Percentiles rank a stretch among this genome's conserved stretches.
Evolutionary conservation across 2,113 vertebrate genomes (phyloP).

Genomic region (Phasianus colchicus): DNA sequence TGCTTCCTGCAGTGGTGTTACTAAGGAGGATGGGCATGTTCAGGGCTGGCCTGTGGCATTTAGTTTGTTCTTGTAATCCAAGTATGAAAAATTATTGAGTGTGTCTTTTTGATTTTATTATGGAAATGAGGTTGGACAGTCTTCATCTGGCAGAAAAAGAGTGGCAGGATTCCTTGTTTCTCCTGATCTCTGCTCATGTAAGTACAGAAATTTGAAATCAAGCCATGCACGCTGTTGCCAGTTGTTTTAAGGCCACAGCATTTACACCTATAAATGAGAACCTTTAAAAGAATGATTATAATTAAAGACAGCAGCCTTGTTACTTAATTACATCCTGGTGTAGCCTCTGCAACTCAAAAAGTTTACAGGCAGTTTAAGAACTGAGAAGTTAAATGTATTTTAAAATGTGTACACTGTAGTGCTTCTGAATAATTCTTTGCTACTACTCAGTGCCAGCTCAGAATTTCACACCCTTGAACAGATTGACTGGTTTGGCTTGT

Average conservation of each 20-base stretch:
- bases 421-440: constrained; percentile 53
- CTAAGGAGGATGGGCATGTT: background rate
- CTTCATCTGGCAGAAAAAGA: background rate
- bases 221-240: background rate
- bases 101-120: background rate
- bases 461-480: constrained; percentile 52
- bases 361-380: constrained; percentile 41
- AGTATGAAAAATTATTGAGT: background rate
- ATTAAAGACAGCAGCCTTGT: constrained; percentile 13
- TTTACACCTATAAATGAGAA: background rate
- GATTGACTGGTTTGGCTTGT: constrained; percentile 53
- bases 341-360: constrained; percentile 32
- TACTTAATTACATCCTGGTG: constrained; percentile 30
- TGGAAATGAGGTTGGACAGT: background rate
- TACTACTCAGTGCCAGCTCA: constrained; percentile 2
- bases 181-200: background rate
- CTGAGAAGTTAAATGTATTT: constrained; percentile 44
- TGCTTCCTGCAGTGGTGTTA: background rate
- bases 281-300: constrained; percentile 1
- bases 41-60: background rate
- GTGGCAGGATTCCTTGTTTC: background rate
- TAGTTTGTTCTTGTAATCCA: background rate
- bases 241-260: background rate
- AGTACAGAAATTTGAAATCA: constrained; percentile 11
- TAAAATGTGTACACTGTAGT: constrained; percentile 21